Evolutionary conservation across 2,113 vertebrate species (phyloP), one percentile per base, ranked within the genome.

Genomic region (Varanus salvator): DNA sequence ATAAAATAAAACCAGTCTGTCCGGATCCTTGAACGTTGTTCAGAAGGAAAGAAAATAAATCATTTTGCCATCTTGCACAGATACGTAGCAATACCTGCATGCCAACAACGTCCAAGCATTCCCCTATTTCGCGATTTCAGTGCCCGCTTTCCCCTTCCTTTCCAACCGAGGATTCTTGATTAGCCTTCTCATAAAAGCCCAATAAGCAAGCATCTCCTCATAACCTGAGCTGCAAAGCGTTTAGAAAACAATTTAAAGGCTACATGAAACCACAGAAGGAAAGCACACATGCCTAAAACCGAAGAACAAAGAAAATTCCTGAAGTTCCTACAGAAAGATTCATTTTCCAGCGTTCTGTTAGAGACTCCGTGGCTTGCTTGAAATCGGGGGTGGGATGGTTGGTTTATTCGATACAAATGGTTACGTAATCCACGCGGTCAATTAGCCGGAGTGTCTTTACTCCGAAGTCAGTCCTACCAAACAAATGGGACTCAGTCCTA

Each of bases 1-100:
- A 4, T 7, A 68, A 69, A 84, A 23, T 6, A 31, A 85, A 68
- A 19, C 15, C 9, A 44, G 3, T 44, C 25, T 17, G n/a, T 6
- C 60, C 12, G 6, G 23, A 64, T 90, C 89, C 76, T 71, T 89
- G 7, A 68, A 78, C 50, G 29, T 85, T 90, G 89, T 87, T 54
- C n/a, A 57, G 15, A 25, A 34, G 21, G 75, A 92, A 57, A 92
- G 27, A 87, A 88, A 91, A 78, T 17, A 83, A 90, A 8, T 74
- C 54, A 90, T 75, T 87, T 91, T 14, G 1, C 81, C 71, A 54
- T 92, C 86, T 92, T 92, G 81, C 89, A 69, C 34, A 92, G 69
- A 93, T 86, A 69, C 34, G 11, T 21, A 19, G 38, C 85, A 86
- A 87, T 50, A 38, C 60, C 87, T 54, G 78, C 87, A 82, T 48